Conservation (phyloP, 2,113 vertebrate genomes). For the Tricholaema leucomelas region DNA sequence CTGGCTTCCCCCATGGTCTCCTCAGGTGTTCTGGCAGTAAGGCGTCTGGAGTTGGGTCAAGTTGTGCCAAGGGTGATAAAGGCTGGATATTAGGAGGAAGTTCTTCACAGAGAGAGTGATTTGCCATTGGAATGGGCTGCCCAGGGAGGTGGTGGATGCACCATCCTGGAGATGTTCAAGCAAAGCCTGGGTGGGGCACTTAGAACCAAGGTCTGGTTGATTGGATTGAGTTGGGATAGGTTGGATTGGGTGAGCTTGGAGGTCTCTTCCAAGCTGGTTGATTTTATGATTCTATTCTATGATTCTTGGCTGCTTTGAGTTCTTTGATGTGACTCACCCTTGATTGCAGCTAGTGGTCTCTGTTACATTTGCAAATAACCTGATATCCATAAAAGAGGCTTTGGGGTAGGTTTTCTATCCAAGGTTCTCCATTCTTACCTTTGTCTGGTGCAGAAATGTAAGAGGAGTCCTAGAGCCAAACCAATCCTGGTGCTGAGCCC, state of each 20-base stretch:
- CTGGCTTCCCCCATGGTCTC: not conserved
- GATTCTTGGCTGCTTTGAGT: conserved; percentile 49
- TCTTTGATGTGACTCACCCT: conserved; percentile 55
- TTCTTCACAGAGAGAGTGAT: no score
- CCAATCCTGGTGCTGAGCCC: conserved; percentile 56
- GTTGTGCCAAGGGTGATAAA: no score
- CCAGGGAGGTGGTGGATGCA: no score
- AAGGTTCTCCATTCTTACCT: conserved; percentile 8
- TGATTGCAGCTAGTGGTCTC: conserved; percentile 43
- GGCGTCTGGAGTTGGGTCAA: conserved; percentile 31
- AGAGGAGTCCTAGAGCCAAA: conserved; percentile 47
- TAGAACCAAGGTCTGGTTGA: no score
- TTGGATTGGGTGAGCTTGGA: no score
- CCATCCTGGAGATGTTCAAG: no score
- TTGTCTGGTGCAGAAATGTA: conserved; percentile 60
- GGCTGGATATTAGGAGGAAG: no score
- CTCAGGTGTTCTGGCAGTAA: conserved; percentile 38
- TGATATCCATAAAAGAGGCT: conserved; percentile 55
- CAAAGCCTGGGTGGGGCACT: no score
- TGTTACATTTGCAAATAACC: conserved; percentile 64
- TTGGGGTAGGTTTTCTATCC: conserved; percentile 48
- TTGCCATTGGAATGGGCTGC: no score
- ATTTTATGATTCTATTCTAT: no score
- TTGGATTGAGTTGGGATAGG: no score
- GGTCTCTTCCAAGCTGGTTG: no score